phyloP scores from a whole-genome alignment of 2,888 invertebrate genomes.

The Nephrotoma appendiculata region DNA sequence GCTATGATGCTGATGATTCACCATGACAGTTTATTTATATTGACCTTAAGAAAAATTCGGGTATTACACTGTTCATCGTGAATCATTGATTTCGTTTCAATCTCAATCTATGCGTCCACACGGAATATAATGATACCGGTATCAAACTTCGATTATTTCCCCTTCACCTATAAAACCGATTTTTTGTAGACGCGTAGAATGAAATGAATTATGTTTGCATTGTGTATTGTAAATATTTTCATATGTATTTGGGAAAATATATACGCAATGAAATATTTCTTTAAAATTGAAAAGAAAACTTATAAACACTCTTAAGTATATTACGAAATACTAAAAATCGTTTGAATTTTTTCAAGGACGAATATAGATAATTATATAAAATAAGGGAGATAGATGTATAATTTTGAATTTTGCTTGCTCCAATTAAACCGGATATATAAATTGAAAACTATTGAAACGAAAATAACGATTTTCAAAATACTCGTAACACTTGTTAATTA shows the following conservation, averaged over 20 bases:
- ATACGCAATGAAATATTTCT: neutral
- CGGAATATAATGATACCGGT: too few relatives aligned
- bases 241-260: too few relatives aligned
- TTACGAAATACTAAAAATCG: neutral
- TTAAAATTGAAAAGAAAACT: neutral
- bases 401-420: neutral
- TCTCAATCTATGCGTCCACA: neutral
- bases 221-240: neutral
- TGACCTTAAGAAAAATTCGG: neutral
- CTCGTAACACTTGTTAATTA: neutral
- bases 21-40: neutral
- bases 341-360: neutral
- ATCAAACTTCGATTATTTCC: too few relatives aligned
- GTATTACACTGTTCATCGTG: too few relatives aligned
- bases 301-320: neutral
- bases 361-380: neutral
- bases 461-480: neutral
- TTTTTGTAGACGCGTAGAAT: too few relatives aligned
- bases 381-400: neutral
- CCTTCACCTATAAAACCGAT: too few relatives aligned
- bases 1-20: neutral
- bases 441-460: neutral
- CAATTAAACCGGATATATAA: neutral
- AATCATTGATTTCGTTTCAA: neutral
- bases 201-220: too few relatives aligned